Base-by-base conservation (phyloP, 2,888 invertebrate genomes). In the Agonum fuliginosum region DNA sequence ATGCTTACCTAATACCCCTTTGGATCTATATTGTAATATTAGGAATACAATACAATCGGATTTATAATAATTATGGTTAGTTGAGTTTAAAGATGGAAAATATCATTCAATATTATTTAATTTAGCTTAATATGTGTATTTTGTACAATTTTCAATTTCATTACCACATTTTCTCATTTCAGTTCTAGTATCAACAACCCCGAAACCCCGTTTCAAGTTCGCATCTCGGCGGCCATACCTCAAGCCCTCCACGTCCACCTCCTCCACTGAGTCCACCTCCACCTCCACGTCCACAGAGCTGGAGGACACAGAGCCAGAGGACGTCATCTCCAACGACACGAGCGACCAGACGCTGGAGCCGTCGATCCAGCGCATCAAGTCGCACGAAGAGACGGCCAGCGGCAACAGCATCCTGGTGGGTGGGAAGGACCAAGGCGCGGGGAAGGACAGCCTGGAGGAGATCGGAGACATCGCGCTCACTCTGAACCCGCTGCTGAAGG, bases 401-500 rank as follows among this genome's bases (percentile, higher is more conserved):
- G 41, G 27, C 24, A 70, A 67, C 67, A 67, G 67, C 14, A 70
- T 70, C 10, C 41, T 14, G 17, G 46, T 24, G 3, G 41, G 17
- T 67, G 37, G 17, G 10, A 30, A 22, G 51, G 12, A 51, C 20
- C 5, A 51, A 20, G 30, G 22, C 22, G 24, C 46, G 10, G 30
- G 22, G 54, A 54, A 70, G 10, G 70, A 70, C 17, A 70, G 70
- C 10, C n/a, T 70, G 24, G 70, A 70, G 24, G 12, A 27, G 24
- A 43, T 70, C 10, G 81, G 79, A 8, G 84, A 85, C 67, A 80
- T 84, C n/a, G 85, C 84, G 8, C 70, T 81, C 4, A 84, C 83
- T 6, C 77, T 86, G 34, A 81, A 84, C 41, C 79, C 82, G 43
- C 79, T 86, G 4, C 85, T 86, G 78, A 81, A 82, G 48, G 84